phyloP scores from a whole-genome alignment of 2,888 invertebrate genomes.

The Oscheius onirici region DNA sequence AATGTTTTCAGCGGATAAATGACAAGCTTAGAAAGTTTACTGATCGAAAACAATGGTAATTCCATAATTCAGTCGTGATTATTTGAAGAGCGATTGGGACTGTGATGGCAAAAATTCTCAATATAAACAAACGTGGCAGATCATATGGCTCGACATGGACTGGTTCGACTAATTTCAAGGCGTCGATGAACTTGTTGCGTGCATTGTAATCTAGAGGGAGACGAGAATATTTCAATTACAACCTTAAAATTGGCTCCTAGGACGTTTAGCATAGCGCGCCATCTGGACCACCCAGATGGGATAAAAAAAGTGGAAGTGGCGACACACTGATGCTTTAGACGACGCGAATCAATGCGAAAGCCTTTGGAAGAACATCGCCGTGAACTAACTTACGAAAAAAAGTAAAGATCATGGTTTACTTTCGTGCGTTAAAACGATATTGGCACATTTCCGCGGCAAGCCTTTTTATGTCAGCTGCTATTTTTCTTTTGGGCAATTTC shows the following conservation, averaged over 20 bases:
- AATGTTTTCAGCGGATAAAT: no score
- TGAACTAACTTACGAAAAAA: slow-evolving; percentile 4
- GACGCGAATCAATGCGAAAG: slow-evolving; percentile 32
- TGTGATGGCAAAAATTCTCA: slow-evolving; percentile 1
- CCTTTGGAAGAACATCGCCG: slow-evolving; percentile 11
- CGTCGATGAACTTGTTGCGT: background rate
- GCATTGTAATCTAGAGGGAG: background rate
- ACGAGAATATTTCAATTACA: slow-evolving; percentile 12
- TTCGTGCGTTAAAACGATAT: no score
- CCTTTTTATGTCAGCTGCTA: no score
- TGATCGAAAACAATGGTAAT: no score
- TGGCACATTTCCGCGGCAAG: no score
- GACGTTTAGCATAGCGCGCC: background rate
- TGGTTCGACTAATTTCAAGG: background rate
- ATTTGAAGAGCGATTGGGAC: no score
- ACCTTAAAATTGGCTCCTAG: background rate
- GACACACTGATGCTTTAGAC: slow-evolving; percentile 29
- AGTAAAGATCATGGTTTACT: background rate
- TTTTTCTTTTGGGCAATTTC: no score
- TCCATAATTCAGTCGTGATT: no score
- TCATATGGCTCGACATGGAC: background rate
- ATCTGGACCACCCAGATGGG: slow-evolving; percentile 12
- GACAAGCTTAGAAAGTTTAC: no score
- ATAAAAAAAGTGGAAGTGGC: slow-evolving; percentile 20
- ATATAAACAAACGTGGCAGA: background rate